Evolutionary conservation across 2,113 vertebrate genomes (phyloP).

Genomic region (Myotis davidii): DNA sequence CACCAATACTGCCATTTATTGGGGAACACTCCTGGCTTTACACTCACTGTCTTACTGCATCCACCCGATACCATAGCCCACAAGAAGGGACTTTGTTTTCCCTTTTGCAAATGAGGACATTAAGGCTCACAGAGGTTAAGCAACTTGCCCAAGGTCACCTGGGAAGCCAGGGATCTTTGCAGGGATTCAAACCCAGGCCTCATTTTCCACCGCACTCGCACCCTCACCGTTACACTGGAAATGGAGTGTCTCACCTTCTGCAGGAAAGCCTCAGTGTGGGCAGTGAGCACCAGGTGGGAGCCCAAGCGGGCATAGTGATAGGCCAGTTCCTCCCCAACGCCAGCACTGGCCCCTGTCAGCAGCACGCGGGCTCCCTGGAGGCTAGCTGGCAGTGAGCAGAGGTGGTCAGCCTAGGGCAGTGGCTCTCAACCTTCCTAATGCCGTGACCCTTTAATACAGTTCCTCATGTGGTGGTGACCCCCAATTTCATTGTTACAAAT

Average conservation of each 20-base stretch:
- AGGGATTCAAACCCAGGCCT: neutral
- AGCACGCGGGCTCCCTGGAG: constrained; percentile 88
- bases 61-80: neutral
- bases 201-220: neutral
- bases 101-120: neutral
- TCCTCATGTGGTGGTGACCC: no score
- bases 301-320: constrained; percentile 90
- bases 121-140: neutral
- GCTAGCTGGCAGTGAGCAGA: constrained; percentile 80
- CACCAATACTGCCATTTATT: neutral
- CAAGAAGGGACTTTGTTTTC: neutral
- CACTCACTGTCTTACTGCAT: neutral
- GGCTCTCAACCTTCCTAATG: no score
- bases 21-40: neutral
- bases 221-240: no score
- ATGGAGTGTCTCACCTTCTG: constrained; percentile 83
- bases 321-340: constrained; percentile 92
- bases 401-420: neutral
- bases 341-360: constrained; percentile 91
- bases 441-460: no score
- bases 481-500: no score
- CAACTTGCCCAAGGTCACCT: neutral
- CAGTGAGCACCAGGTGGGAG: constrained; percentile 90
- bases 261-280: constrained; percentile 87
- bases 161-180: neutral